Base-by-base conservation (phyloP, 2,113 vertebrate genomes). In the Crocuta crocuta region DNA sequence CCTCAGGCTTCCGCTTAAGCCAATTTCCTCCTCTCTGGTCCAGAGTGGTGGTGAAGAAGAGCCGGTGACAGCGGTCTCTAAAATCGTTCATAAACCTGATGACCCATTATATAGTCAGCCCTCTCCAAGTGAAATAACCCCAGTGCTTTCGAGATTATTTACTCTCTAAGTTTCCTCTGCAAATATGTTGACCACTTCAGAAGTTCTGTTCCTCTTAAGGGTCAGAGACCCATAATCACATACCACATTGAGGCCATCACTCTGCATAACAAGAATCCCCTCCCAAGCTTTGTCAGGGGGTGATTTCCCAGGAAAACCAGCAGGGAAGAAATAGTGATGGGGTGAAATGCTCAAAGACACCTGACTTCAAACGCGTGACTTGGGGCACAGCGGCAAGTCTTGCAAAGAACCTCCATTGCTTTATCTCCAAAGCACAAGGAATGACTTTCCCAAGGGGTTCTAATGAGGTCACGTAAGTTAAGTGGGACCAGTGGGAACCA, bases 11-110 rank as follows among this genome's bases (percentile, higher is more conserved):
- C 85, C 39, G 58, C 24, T 28, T 39, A 45, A 66, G 85, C 88
- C 85, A 91, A n/a, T 85, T 96, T 91, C 89, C 61, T 95, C 82
- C 61, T 89, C n/a, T 78, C 65, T 7, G 1, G 31, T 86, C 78
- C 91, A 85, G 71, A 81, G 70, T 2, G 53, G 33, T 94, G 97
- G 96, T 53, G 55, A 86, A 84, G n/a, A 93, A 80, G 96, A 98
- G 91, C 96, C 92, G 94, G 97, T 79, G 86, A 53, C 79, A 94
- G 90, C 82, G 7, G 11, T 65, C 61, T 76, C 63, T 11, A 76
- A 94, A 88, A 43, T 16, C 82, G 95, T 78, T 86, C 50, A 68
- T 73, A 85, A 86, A 96, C 94, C 90, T 89, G 94, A 87, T 86
- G 81, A 50, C 43, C 53, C 21, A 21, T 97, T 84, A 84, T 26